phyloP scores from a whole-genome alignment of 2,888 invertebrate species.

The Diaperis boleti region DNA sequence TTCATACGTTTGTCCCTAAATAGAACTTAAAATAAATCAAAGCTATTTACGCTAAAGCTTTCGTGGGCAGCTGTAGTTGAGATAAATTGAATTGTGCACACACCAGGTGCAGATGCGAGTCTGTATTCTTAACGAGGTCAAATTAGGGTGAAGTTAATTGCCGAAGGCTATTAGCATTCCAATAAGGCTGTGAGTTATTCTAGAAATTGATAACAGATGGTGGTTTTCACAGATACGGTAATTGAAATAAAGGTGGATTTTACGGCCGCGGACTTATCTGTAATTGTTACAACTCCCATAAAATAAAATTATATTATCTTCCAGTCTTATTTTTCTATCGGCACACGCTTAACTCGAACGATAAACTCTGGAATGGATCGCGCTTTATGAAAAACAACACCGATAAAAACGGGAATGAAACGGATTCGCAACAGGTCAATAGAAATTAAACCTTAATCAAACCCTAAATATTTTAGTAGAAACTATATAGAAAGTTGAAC shows the following conservation, averaged over 20 bases:
- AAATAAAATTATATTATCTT: background rate
- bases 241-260: background rate
- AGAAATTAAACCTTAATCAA: no score
- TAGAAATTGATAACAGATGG: background rate
- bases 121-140: conserved; percentile 23
- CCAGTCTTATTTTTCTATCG: conserved; percentile 4
- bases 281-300: background rate
- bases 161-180: conserved; percentile 20
- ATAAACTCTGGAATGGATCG: conserved; percentile 2
- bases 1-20: background rate
- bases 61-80: conserved; percentile 15
- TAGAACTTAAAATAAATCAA: conserved; percentile 5
- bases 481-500: no score
- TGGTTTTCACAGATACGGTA: background rate
- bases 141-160: conserved; percentile 25
- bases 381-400: conserved; percentile 10
- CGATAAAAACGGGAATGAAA: no score
- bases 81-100: conserved; percentile 11
- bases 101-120: conserved; percentile 19
- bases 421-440: no score
- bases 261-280: background rate
- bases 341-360: background rate
- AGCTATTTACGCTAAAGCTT: conserved; percentile 3
- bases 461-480: no score
- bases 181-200: background rate